Conservation (phyloP, 1,140 invertebrate species). For the Sycophaga agraensis region DNA sequence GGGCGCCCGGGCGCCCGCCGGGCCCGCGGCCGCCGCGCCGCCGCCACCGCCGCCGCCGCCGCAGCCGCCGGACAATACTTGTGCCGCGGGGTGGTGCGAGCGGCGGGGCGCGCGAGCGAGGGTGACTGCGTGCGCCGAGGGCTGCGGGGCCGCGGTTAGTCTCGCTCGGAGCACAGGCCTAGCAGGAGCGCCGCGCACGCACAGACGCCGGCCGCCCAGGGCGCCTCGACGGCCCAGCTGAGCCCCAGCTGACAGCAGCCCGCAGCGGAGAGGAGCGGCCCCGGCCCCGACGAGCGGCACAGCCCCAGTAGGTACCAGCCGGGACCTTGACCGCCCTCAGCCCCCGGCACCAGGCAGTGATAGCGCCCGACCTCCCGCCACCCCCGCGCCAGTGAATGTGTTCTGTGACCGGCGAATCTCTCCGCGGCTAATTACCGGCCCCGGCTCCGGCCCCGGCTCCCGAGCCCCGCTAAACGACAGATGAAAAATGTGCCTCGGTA, state of each 20-base stretch:
- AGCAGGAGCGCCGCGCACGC: slow-evolving; percentile 48
- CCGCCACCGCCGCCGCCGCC: background rate
- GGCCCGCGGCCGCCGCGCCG: background rate
- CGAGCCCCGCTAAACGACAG: background rate
- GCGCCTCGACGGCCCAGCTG: too few relatives aligned
- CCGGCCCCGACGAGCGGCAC: background rate
- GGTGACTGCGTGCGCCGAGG: slow-evolving; percentile 36
- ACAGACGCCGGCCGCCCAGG: slow-evolving; percentile 14
- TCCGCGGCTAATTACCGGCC: background rate
- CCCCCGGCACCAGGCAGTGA: background rate
- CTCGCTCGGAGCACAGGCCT: slow-evolving; percentile 58
- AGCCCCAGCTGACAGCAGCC: too few relatives aligned
- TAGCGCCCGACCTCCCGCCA: too few relatives aligned
- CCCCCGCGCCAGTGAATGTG: slow-evolving; percentile 12
- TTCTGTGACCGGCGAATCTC: background rate
- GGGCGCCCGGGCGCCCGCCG: background rate
- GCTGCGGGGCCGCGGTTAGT: slow-evolving; percentile 56
- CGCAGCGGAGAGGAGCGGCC: background rate
- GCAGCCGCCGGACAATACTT: slow-evolving; percentile 42
- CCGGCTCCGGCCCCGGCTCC: background rate
- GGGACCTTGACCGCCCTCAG: background rate
- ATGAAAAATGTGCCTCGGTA: too few relatives aligned
- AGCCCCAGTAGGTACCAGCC: slow-evolving; percentile 16
- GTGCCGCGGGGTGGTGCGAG: slow-evolving; percentile 39
- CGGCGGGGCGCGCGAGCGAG: slow-evolving; percentile 40